Evolutionary conservation across 2,113 vertebrate genomes (phyloP).

Genomic region (Delphinus delphis): DNA sequence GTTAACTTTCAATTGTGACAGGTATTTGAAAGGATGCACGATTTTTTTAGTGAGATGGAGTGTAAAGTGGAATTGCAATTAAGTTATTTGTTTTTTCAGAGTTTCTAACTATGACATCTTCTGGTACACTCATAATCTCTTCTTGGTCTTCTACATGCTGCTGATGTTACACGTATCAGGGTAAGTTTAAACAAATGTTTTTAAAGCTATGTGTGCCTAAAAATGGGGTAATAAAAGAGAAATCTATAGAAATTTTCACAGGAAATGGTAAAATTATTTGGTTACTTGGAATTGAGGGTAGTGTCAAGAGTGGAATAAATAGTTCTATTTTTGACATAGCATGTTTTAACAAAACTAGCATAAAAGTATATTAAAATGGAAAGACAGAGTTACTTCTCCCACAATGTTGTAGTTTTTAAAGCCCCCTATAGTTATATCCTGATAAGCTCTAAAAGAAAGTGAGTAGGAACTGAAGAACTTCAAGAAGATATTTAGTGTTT

Average conservation of each 20-base stretch:
- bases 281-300: neutral
- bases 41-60: neutral
- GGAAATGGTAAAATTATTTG: neutral
- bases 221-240: neutral
- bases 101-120: conserved; percentile 96
- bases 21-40: neutral
- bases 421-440: neutral
- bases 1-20: neutral
- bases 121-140: conserved; percentile 99
- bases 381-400: neutral
- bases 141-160: conserved; percentile 96
- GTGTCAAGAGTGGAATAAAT: neutral
- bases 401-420: neutral
- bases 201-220: neutral
- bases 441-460: neutral
- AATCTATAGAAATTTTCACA: neutral
- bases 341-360: conserved; percentile 16
- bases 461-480: neutral
- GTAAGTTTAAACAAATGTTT: conserved; percentile 85
- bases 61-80: neutral
- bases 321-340: neutral
- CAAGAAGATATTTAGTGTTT: neutral
- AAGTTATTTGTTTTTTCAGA: conserved; percentile 82
- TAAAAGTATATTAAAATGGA: neutral
- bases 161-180: conserved; percentile 94